These are phyloP conservation scores for Lydus trimaculatus DNA, from an alignment of 2,888 invertebrate species.

Conservation along the genomic window DNA sequence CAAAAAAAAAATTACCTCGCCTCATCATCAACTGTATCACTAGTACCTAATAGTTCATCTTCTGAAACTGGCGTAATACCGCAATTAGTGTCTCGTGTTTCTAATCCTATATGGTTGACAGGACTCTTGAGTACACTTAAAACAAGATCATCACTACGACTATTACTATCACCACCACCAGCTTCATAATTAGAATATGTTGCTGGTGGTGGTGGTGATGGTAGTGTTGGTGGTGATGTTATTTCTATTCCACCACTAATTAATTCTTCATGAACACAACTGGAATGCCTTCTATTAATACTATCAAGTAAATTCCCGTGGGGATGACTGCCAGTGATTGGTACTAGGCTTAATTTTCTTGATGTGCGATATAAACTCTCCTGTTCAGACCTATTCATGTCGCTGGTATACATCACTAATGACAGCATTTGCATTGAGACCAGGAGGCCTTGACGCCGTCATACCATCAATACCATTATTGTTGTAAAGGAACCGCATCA, in stretches of 20 bases:
- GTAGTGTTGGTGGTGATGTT: neutral
- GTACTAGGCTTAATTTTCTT: constrained; percentile 64
- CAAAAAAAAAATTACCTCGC: constrained; percentile 44
- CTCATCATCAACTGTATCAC: constrained; percentile 46
- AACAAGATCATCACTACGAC: constrained; percentile 63
- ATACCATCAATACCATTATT: constrained; percentile 21
- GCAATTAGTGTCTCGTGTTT: constrained; percentile 55
- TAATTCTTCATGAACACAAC: constrained; percentile 28
- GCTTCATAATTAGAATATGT: neutral
- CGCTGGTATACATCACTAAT: constrained; percentile 59
- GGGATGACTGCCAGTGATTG: constrained; percentile 44
- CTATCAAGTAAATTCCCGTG: constrained; percentile 38
- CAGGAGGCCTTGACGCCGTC: constrained; percentile 12
- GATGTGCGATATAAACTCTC: constrained; percentile 69
- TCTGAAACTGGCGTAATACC: constrained; percentile 58
- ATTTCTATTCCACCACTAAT: neutral
- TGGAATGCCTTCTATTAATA: constrained; percentile 32
- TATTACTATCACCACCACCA: constrained; percentile 10
- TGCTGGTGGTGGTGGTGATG: neutral
- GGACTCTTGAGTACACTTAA: constrained; percentile 69
- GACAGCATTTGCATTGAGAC: constrained; percentile 57
- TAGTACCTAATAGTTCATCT: constrained; percentile 40
- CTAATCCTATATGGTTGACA: constrained; percentile 59
- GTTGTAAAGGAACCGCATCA: constrained; percentile 14
- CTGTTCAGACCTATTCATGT: constrained; percentile 71